Base-by-base conservation (phyloP, 2,113 vertebrate species). In the Anser brachyrhynchus region DNA sequence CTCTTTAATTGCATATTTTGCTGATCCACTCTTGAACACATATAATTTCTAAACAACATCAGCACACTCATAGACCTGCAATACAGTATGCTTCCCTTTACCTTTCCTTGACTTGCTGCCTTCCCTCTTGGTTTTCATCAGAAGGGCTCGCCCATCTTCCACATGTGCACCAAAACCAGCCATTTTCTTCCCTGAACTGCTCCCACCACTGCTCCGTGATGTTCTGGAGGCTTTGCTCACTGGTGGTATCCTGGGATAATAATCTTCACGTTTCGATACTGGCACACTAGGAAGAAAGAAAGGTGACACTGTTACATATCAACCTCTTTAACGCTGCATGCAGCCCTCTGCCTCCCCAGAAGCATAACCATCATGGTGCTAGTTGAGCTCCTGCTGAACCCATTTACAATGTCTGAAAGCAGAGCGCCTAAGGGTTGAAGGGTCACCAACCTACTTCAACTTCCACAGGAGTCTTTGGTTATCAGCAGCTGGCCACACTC, bases 281-380 rank as follows among this genome's bases (percentile, higher is more conserved):
- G 97, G 91, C 28, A 96, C 72, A 65, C 98, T 98, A 92, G 80
- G 39, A 97, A 79, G 65, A 89, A 94, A 89, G 90, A 95, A 72
- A 64, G 84, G 43, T 33, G 61, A 51, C 1, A 1, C 6, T 70
- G 23, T 87, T 54, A 89, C 4, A 52, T 23, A 21, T 64, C 20
- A 65, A 12, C 11, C 35, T 21, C 52, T 72, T 75, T 16, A 84
- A 55, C 16, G 23, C 28, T 41, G 52, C 75, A 65, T 19, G 13
- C 51, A 65, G 43, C 14, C 65, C 35, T 54, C 19, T 41, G 15
- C 14, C 22, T 73, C 54, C 55, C 29, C 51, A 72, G 57, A 61
- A 87, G 33, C 1, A 11, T 19, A 80, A 72, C 13, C 0, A 0
- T 17, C 16, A 44, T 20, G 35, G 17, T 66, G 54, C 26, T 77